A percentile compares a stretch with the other conserved stretches of the same genome.
Evolutionary conservation across 2,888 invertebrate species (phyloP).

Genomic region (Phoenoteleia sp.): DNA sequence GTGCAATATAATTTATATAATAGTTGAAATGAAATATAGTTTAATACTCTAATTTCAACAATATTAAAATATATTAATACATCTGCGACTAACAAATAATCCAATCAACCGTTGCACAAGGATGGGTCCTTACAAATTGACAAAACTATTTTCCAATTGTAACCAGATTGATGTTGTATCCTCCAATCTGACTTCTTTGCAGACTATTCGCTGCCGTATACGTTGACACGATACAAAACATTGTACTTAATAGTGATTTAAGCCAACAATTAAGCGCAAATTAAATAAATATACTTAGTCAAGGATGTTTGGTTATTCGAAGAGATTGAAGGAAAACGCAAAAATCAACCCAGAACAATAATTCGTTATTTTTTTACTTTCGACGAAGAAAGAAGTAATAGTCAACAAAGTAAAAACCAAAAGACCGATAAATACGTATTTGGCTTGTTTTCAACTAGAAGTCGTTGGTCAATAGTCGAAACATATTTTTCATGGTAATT

Average conservation of each 20-base stretch:
- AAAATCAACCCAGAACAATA: constrained; percentile 55
- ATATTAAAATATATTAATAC: no score
- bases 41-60: no score
- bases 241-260: constrained; percentile 57
- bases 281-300: constrained; percentile 25
- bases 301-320: constrained; percentile 25
- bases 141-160: constrained; percentile 8
- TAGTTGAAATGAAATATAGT: no score
- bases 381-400: constrained; percentile 20
- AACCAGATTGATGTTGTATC: constrained; percentile 13
- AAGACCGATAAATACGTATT: constrained; percentile 1
- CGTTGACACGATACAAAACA: constrained; percentile 40
- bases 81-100: no score
- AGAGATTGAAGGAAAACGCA: background rate
- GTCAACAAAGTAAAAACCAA: constrained; percentile 8
- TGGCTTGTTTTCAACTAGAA: background rate
- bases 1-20: no score
- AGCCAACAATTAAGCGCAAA: constrained; percentile 59
- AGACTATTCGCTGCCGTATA: constrained; percentile 55
- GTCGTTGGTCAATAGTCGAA: constrained; percentile 27
- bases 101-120: no score
- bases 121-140: no score
- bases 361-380: constrained; percentile 59
- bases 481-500: constrained; percentile 52
- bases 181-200: constrained; percentile 48